A percentile compares a stretch with the other conserved stretches of the same genome.
These are phyloP conservation scores for Drosophila rufa DNA, from an alignment of 1,140 invertebrate species.

Conservation along the genomic window DNA sequence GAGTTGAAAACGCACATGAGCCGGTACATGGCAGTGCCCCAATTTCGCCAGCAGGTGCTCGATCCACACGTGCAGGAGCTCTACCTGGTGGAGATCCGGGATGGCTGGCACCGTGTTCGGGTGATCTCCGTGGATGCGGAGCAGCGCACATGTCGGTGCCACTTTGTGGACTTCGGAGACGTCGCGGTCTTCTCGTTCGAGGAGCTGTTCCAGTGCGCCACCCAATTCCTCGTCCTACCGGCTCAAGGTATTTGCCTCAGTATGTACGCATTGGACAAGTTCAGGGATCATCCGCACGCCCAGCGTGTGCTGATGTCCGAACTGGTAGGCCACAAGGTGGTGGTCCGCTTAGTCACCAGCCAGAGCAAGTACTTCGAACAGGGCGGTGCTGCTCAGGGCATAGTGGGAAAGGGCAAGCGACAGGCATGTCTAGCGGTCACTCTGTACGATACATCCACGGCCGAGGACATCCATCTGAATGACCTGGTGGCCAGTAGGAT, in stretches of 20 bases:
- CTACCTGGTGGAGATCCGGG: slow-evolving; percentile 70
- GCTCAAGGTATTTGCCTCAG: slow-evolving; percentile 77
- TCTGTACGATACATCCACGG: slow-evolving; percentile 79
- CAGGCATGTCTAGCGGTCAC: slow-evolving; percentile 72
- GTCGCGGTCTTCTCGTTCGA: slow-evolving; percentile 55
- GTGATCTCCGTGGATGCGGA: slow-evolving; percentile 58
- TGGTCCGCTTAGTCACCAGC: slow-evolving; percentile 75
- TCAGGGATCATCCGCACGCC: slow-evolving; percentile 79
- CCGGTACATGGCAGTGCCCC: slow-evolving; percentile 48
- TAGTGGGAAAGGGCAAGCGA: slow-evolving; percentile 24
- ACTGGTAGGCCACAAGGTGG: slow-evolving; percentile 66
- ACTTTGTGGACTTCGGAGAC: slow-evolving; percentile 83
- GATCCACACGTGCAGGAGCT: slow-evolving; percentile 37
- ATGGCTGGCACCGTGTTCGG: slow-evolving; percentile 81
- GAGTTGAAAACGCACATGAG: slow-evolving; percentile 69
- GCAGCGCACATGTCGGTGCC: slow-evolving; percentile 63
- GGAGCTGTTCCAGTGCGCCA: slow-evolving; percentile 58
- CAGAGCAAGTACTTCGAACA: slow-evolving; percentile 51
- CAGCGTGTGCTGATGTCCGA: slow-evolving; percentile 52
- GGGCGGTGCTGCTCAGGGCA: slow-evolving; percentile 48
- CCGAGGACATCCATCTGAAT: slow-evolving; percentile 81
- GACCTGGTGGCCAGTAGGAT: slow-evolving; percentile 71
- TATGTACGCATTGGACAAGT: slow-evolving; percentile 82
- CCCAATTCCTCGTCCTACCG: slow-evolving; percentile 67
- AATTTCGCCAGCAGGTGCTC: slow-evolving; percentile 18